Conservation (phyloP, 2,113 vertebrate genomes). For the Calyptommatus sinebrachiatus region DNA sequence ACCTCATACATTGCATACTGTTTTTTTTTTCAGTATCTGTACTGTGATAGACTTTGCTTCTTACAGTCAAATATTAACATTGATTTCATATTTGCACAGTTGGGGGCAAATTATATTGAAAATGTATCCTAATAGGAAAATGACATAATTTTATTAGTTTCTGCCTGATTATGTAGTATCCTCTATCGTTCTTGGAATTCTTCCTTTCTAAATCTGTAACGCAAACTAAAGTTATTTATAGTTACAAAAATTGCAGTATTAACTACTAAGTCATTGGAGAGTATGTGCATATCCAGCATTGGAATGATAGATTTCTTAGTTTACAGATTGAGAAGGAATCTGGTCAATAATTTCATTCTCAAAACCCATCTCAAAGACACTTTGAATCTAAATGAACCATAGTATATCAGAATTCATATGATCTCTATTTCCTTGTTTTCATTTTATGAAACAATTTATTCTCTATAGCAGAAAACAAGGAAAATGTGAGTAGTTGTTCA, state of each 20-base stretch:
- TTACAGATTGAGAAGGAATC: background rate
- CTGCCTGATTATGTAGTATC: background rate
- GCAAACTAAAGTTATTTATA: too few relatives aligned
- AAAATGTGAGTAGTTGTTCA: background rate
- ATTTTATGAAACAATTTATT: constrained; percentile 33
- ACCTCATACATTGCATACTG: background rate
- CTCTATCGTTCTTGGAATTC: background rate
- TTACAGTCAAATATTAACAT: background rate
- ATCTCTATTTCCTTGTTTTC: constrained; percentile 5
- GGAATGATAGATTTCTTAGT: background rate
- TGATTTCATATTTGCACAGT: background rate
- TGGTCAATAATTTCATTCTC: background rate
- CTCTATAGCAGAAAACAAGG: background rate
- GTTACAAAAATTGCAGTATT: too few relatives aligned
- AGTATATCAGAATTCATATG: background rate
- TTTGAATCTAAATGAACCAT: constrained; percentile 12
- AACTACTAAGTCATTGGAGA: too few relatives aligned
- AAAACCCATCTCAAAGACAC: background rate
- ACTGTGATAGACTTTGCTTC: background rate
- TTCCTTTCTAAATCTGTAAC: too few relatives aligned
- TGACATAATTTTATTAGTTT: background rate
- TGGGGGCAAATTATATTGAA: background rate
- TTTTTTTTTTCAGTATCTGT: background rate
- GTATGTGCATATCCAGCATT: too few relatives aligned
- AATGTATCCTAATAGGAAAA: background rate